A percentile compares a stretch with the other conserved stretches of the same genome.
Conservation (phyloP, 2,888 invertebrate species). For the Melangyna quadrimaculata region DNA sequence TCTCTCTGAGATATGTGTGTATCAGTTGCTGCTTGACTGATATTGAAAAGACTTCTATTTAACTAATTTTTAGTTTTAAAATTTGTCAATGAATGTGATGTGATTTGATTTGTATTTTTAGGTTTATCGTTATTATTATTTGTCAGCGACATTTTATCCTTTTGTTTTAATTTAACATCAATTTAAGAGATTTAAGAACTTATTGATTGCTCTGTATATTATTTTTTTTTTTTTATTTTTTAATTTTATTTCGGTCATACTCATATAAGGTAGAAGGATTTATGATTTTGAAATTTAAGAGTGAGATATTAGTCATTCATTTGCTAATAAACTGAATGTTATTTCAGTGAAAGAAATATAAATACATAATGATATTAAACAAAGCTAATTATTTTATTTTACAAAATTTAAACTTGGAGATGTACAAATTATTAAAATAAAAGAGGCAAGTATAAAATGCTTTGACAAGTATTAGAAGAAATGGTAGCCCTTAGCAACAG, state of each 20-base stretch:
- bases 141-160: conserved; percentile 14
- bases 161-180: not conserved
- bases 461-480: too few species aligned
- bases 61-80: conserved; percentile 45
- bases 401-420: not conserved
- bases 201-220: not conserved
- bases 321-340: conserved; percentile 47
- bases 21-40: conserved; percentile 61
- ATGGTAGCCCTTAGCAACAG: too few species aligned
- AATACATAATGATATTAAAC: conserved; percentile 54
- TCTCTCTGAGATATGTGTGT: not conserved
- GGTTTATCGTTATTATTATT: conserved; percentile 31
- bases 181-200: conserved; percentile 29
- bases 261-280: conserved; percentile 28
- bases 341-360: conserved; percentile 52
- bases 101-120: conserved; percentile 66
- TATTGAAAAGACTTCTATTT: conserved; percentile 64
- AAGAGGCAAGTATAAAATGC: too few species aligned
- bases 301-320: conserved; percentile 55
- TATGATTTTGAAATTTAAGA: conserved; percentile 53
- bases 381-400: not conserved
- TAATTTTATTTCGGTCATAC: not conserved
- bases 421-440: too few species aligned
- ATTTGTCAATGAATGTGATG: conserved; percentile 67
- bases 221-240: not conserved